A percentile compares a stretch with the other conserved stretches of the same genome.
Conservation (phyloP, 2,113 vertebrate species). For the Bos javanicus region DNA sequence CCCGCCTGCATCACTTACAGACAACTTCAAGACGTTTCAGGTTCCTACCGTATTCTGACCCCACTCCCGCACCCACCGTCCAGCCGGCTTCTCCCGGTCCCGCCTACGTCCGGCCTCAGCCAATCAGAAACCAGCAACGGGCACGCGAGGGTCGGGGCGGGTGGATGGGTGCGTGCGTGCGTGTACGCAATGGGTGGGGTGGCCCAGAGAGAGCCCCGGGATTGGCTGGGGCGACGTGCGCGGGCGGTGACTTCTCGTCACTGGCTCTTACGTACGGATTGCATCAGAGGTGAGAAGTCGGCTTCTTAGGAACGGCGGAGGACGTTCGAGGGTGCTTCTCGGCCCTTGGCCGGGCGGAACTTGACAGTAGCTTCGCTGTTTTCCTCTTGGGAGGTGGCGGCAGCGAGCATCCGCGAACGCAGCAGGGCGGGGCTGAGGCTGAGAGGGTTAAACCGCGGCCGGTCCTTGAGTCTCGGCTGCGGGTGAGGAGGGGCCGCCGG, state of each 20-base stretch:
- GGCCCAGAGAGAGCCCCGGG: background rate
- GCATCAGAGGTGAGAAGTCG: background rate
- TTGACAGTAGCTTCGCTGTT: fast-evolving
- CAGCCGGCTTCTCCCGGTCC: background rate
- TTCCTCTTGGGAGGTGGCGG: fast-evolving
- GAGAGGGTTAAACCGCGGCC: background rate
- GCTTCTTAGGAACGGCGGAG: fast-evolving
- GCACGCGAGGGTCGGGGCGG: fast-evolving
- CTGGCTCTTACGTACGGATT: fast-evolving
- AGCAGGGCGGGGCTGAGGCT: fast-evolving
- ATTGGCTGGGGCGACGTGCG: background rate
- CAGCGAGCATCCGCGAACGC: background rate
- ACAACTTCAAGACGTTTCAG: fast-evolving
- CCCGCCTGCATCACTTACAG: background rate
- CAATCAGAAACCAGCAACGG: background rate
- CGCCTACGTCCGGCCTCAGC: background rate
- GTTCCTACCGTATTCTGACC: fast-evolving
- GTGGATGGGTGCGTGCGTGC: background rate
- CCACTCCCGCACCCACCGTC: fast-evolving
- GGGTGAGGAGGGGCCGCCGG: background rate
- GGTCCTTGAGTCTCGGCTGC: background rate
- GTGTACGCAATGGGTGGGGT: background rate
- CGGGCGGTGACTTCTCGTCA: background rate
- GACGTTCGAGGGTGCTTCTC: fast-evolving
- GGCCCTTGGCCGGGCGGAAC: fast-evolving